A percentile compares a stretch with the other conserved stretches of the same genome.
Evolutionary conservation across 1,140 invertebrate genomes (phyloP).

Genomic region (Ladona fulva): DNA sequence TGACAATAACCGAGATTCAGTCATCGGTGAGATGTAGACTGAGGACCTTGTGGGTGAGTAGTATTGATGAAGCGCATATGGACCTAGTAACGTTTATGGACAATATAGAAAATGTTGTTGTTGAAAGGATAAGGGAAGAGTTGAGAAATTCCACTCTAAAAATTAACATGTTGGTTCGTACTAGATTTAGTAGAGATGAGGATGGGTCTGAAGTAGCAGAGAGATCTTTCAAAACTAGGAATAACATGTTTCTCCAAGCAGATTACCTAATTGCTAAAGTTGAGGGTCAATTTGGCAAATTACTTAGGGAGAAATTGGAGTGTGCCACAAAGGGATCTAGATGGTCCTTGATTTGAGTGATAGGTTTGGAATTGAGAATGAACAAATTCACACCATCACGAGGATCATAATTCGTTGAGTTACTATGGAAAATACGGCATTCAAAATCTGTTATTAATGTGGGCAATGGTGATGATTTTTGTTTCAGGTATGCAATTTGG

Average conservation of each 20-base stretch:
- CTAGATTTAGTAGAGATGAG: background rate
- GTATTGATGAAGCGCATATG: background rate
- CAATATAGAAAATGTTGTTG: background rate
- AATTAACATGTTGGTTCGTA: background rate
- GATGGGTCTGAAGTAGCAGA: background rate
- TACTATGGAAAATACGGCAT: background rate
- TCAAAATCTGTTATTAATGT: background rate
- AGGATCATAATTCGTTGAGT: background rate
- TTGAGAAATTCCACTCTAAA: background rate
- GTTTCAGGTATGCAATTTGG: background rate
- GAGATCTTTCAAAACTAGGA: background rate
- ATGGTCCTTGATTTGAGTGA: background rate
- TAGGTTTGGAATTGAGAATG: background rate
- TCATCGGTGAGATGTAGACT: background rate
- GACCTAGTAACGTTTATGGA: background rate
- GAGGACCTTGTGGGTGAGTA: background rate
- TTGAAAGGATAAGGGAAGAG: background rate
- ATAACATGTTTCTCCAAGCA: background rate
- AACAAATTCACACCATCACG: background rate
- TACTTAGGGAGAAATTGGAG: no score
- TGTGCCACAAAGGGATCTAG: background rate
- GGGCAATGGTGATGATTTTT: background rate
- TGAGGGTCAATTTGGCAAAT: background rate
- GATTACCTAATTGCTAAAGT: background rate
- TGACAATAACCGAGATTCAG: background rate